A percentile compares a stretch with the other conserved stretches of the same genome.
These are phyloP conservation scores for Nephrotoma appendiculata DNA, from an alignment of 2,888 invertebrate species.

Conservation along the genomic window DNA sequence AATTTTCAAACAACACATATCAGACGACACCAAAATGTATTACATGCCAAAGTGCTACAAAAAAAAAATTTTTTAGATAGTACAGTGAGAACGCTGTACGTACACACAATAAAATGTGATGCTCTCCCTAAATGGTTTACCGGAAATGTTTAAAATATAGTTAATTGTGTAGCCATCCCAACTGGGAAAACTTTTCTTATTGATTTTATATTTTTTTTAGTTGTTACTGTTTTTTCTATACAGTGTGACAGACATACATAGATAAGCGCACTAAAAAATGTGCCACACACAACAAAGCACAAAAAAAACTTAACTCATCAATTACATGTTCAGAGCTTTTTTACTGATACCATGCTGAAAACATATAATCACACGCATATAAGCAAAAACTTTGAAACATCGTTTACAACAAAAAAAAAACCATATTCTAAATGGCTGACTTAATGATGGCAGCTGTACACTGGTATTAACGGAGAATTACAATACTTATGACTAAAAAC, in stretches of 20 bases:
- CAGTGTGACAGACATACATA: background rate
- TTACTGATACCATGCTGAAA: background rate
- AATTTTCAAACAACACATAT: background rate
- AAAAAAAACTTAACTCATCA: background rate
- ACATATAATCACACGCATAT: background rate
- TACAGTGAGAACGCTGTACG: background rate
- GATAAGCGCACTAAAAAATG: background rate
- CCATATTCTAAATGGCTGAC: background rate
- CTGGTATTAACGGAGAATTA: background rate
- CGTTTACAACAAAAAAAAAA: background rate
- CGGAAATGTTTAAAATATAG: background rate
- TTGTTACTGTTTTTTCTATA: background rate
- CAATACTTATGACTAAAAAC: background rate
- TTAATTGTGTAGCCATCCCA: background rate
- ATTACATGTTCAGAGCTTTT: background rate
- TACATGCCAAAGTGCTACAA: background rate
- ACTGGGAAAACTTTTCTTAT: background rate
- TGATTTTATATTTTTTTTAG: background rate
- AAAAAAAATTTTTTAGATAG: background rate
- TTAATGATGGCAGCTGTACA: background rate
- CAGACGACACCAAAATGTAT: background rate
- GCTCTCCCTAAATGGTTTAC: background rate
- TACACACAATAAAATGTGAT: background rate
- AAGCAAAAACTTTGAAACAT: background rate
- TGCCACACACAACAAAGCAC: background rate